A percentile compares a stretch with the other conserved stretches of the same genome.
These are phyloP conservation scores for Margarornis squamiger DNA, from an alignment of 2,797 vertebrate species.

Conservation along the genomic window DNA sequence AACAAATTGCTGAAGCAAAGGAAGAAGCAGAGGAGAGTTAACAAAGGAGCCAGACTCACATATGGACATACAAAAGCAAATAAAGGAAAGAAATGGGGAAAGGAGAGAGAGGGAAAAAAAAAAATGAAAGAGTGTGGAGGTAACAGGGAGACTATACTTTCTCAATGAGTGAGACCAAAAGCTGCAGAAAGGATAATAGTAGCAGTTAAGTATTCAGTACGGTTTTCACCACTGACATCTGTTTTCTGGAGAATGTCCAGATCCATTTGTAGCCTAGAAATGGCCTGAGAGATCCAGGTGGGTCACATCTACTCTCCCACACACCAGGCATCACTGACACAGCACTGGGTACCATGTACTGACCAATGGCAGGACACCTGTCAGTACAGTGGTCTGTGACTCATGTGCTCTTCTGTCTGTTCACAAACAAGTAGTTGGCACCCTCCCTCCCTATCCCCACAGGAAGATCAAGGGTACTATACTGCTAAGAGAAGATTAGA, in stretches of 20 bases:
- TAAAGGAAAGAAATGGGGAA: neutral
- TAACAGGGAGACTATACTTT: neutral
- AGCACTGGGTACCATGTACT: neutral
- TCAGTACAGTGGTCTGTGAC: neutral
- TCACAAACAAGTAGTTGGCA: neutral
- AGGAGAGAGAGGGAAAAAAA: neutral
- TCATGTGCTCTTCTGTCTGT: neutral
- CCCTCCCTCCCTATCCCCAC: neutral
- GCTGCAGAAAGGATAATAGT: neutral
- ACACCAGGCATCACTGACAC: accelerated
- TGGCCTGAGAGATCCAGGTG: neutral
- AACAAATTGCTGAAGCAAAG: neutral
- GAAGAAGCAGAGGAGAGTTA: neutral
- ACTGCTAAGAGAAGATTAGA: neutral
- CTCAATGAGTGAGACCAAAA: neutral
- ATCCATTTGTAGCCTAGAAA: neutral
- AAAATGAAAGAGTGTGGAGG: neutral
- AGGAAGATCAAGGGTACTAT: neutral
- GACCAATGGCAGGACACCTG: neutral
- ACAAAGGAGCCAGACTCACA: neutral
- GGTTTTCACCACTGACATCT: neutral
- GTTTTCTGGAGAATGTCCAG: neutral
- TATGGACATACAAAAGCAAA: neutral
- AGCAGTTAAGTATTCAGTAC: neutral
- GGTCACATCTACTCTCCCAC: neutral